Evolutionary conservation across 2,797 vertebrate genomes (phyloP), one percentile per base, ranked within the genome.

Genomic region (Luscinia megarhynchos): DNA sequence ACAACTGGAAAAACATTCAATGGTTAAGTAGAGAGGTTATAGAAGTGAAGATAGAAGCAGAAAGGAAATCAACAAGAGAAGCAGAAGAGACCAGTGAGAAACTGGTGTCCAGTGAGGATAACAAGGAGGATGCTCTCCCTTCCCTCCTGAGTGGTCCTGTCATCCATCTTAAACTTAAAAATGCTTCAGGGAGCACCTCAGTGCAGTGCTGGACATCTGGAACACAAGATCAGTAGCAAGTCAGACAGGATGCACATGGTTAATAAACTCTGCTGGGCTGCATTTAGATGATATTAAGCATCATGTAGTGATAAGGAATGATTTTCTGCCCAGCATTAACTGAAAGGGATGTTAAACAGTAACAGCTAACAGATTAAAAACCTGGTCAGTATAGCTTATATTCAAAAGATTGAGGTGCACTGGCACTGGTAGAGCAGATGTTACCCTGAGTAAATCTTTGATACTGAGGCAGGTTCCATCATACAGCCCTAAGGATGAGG

Each of bases 31-130:
- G 22, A 41, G 21, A 50, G 13, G 20, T 86, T 74, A 41, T 8
- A 43, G 21, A 24, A 78, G 7, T 61, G 74, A 75, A 70, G 54
- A 40, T 51, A 54, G 0, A 51, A 83, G n/a, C 61, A 81, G 41
- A 0, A 0, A 53, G 10, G 15, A 84, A 62, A 80, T 59, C 0
- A 0, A 43, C 1, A 51, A 57, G 21, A 24, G 54, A 43, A 88
- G 43, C 29, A 62, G 64, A 89, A 51, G 5, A n/a, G n/a, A 54
- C 7, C 17, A 70, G 36, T 40, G 72, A 82, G 32, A 45, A 70
- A n/a, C 0, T 51, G 8, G 5, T 85, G 32, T 46, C 18, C 43
- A 57, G 53, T 27, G 48, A 80, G 22, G 19, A 79, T 10, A 54
- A 81, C 8, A 72, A 40, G n/a, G 45, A 70, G 8, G 16, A 30